Evolutionary conservation across 2,888 invertebrate genomes (phyloP), one percentile per base, ranked within the genome.

Genomic region (Lottia gigantea): DNA sequence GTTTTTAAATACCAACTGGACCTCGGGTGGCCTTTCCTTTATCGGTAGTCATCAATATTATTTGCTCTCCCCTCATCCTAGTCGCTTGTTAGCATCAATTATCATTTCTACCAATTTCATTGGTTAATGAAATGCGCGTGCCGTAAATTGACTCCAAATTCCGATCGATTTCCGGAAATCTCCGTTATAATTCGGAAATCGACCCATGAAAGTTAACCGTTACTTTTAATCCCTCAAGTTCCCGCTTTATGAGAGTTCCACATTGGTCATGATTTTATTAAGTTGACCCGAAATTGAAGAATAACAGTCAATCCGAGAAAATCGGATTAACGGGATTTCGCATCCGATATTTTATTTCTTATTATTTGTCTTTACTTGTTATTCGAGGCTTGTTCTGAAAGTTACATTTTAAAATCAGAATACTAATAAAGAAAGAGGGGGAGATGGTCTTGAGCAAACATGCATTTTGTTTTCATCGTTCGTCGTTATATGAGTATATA

Each of bases 81-180:
- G 55, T 55, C 23, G 55, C 40, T 40, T 6, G 68, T 64, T 69
- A 26, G 40, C 55, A 64, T 64, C 55, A 69, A 69, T 69, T 69
- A 64, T 49, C 55, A n/a, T 26, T 64, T 40, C 19, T 12, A 16
- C 23, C 31, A n/a, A 12, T 64, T 64, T 69, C 26, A 69, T 69
- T 69, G 69, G 69, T 25, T 69, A 19, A 31, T 55, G 62, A 49
- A 31, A 12, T 16, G 69, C 55, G 55, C 25, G 63, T 47, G 69
- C 64, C 49, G 19, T 46, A 63, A 45, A 64, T 40, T 69, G 49
- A 69, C 64, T 69, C 40, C 64, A 64, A 69, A 64, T 69, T 69
- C 64, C 55, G 64, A 69, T 69, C 69, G 69, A 69, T 69, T 64
- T 69, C 49, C 55, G 25, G 55, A 25, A 69, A 64, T 69, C 49